A percentile compares a stretch with the other conserved stretches of the same genome.
These are phyloP conservation scores for Heliconius hortense DNA, from an alignment of 2,888 invertebrate genomes.

Conservation along the genomic window DNA sequence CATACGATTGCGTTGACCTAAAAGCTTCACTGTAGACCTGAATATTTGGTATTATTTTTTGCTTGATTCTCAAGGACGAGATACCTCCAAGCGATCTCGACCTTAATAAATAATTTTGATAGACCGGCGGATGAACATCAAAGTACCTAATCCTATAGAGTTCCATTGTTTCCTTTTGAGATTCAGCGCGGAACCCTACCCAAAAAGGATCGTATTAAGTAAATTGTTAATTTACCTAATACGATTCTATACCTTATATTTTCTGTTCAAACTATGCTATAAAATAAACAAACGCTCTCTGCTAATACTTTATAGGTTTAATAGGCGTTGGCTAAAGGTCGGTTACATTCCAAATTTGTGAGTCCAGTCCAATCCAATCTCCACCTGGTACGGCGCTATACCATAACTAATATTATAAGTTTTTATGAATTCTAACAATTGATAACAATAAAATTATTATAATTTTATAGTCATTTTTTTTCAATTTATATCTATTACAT, in stretches of 20 bases:
- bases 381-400: constrained; percentile 63
- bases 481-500: too few relatives aligned
- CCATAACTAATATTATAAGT: constrained; percentile 31
- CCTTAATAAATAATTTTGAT: too few relatives aligned
- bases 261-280: neutral
- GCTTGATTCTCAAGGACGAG: too few relatives aligned
- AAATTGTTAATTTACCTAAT: neutral
- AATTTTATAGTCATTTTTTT: neutral
- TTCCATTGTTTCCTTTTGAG: too few relatives aligned
- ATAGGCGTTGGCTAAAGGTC: constrained; percentile 70
- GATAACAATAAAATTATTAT: neutral
- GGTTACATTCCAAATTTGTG: constrained; percentile 76
- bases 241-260: neutral
- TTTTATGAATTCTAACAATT: constrained; percentile 28
- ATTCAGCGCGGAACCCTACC: too few relatives aligned
- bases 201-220: neutral
- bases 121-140: too few relatives aligned
- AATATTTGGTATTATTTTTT: too few relatives aligned
- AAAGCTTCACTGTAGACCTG: too few relatives aligned
- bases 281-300: constrained; percentile 40
- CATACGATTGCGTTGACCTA: too few relatives aligned
- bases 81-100: too few relatives aligned
- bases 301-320: constrained; percentile 43
- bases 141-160: too few relatives aligned
- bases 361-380: constrained; percentile 57